Evolutionary conservation across 2,797 vertebrate species (phyloP).

Genomic region (Microchirus variegatus): DNA sequence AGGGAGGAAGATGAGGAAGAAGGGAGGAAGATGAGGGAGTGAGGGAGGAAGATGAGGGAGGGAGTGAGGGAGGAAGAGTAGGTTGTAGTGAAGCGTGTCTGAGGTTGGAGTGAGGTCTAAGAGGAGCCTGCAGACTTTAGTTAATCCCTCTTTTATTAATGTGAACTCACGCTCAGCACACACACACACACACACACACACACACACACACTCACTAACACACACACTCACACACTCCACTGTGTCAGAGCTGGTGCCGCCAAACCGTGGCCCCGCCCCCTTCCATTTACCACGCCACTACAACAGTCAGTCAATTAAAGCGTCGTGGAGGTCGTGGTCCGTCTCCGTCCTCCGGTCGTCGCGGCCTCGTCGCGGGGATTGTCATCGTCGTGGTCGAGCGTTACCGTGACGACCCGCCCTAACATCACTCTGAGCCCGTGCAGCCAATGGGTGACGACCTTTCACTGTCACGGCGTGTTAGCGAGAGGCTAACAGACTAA

Average conservation of each 20-base stretch:
- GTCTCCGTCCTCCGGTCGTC: background rate
- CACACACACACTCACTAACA: constrained; percentile 74
- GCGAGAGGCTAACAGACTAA: no score
- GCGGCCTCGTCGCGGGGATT: no score
- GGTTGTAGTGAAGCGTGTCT: constrained; percentile 45
- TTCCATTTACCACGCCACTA: constrained; percentile 41
- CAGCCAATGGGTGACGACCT: no score
- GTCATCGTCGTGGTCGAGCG: no score
- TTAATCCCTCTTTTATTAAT: constrained; percentile 82
- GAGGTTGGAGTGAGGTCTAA: constrained; percentile 61
- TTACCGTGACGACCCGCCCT: no score
- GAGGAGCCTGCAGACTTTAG: constrained; percentile 70
- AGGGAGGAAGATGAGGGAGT: constrained; percentile 9
- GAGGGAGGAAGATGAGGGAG: constrained; percentile 17
- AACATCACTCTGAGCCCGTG: no score
- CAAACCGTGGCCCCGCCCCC: constrained; percentile 13
- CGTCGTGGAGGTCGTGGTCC: background rate
- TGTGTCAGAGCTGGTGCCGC: constrained; percentile 54
- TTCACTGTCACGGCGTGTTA: no score
- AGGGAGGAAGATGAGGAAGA: constrained; percentile 45
- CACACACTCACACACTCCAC: constrained; percentile 47
- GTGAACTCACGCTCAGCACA: constrained; percentile 73
- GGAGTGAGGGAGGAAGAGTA: constrained; percentile 15
- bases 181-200: constrained; percentile 51
- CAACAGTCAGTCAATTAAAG: constrained; percentile 49